Conservation (phyloP, 2,888 invertebrate genomes). For the Oscheius sp. region DNA sequence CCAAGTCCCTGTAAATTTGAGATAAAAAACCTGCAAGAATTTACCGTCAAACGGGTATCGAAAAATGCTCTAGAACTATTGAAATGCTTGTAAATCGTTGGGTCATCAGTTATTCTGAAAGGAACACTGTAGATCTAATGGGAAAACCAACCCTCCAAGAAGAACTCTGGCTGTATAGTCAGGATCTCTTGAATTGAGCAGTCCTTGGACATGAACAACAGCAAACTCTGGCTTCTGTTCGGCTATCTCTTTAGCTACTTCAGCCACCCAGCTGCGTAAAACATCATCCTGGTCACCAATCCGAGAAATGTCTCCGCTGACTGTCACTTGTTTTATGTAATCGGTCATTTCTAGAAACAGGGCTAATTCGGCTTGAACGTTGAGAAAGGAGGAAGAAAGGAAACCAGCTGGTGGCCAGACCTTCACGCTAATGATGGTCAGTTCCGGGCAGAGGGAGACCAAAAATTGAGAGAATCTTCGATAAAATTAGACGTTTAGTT, state of each 20-base stretch:
- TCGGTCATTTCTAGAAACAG: constrained; percentile 33
- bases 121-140: neutral
- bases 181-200: constrained; percentile 48
- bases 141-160: constrained; percentile 38
- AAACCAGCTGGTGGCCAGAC: too few relatives aligned
- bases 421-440: too few relatives aligned
- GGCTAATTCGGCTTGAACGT: neutral
- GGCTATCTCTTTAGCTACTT: constrained; percentile 57
- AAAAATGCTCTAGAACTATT: constrained; percentile 52
- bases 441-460: too few relatives aligned
- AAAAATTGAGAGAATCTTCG: too few relatives aligned
- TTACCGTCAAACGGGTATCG: constrained; percentile 51
- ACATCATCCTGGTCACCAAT: constrained; percentile 48
- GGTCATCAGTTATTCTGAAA: constrained; percentile 53
- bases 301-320: constrained; percentile 55
- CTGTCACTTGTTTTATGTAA: constrained; percentile 59
- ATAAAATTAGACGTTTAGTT: too few relatives aligned
- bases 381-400: neutral
- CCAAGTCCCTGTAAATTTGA: constrained; percentile 48
- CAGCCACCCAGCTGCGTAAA: constrained; percentile 48
- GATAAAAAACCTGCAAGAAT: neutral
- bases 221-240: constrained; percentile 59
- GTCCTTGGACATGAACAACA: constrained; percentile 56
- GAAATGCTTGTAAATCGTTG: constrained; percentile 48
- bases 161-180: constrained; percentile 46